These are phyloP conservation scores for Myathropa florea DNA, from an alignment of 2,888 invertebrate genomes.

Conservation along the genomic window DNA sequence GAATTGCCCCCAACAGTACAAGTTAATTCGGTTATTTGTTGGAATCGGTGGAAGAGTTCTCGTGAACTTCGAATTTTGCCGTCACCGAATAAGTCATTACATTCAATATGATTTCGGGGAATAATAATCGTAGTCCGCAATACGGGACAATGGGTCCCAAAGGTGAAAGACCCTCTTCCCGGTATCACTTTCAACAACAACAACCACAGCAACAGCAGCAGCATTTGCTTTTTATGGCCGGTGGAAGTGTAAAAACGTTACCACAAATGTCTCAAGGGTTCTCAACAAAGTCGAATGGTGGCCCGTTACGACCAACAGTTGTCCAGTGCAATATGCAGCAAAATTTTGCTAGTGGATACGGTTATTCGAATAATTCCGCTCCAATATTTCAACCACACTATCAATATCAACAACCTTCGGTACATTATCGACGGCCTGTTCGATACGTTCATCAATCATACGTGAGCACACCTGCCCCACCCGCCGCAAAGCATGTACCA, in stretches of 20 bases:
- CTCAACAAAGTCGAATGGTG: conserved; percentile 30
- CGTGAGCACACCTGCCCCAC: background rate
- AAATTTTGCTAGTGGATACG: conserved; percentile 25
- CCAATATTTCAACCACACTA: conserved; percentile 24
- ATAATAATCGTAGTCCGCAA: conserved; percentile 62
- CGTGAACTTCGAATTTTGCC: conserved; percentile 31
- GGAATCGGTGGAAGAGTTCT: conserved; percentile 48
- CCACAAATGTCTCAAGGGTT: conserved; percentile 47
- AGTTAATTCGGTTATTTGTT: background rate
- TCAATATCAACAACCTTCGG: conserved; percentile 7
- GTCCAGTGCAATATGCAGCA: conserved; percentile 50
- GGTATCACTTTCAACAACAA: background rate
- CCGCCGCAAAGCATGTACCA: background rate
- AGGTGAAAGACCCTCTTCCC: background rate
- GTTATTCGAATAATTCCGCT: background rate
- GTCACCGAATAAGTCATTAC: background rate
- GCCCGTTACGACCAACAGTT: background rate
- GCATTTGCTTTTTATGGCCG: conserved; percentile 45
- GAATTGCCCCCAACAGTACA: background rate
- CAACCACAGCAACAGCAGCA: conserved; percentile 41
- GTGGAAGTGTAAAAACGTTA: conserved; percentile 26
- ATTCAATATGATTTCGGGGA: conserved; percentile 61
- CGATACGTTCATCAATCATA: conserved; percentile 41
- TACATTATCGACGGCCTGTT: conserved; percentile 1
- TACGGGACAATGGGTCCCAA: conserved; percentile 45